phyloP scores from a whole-genome alignment of 2,113 vertebrate genomes.

The Sterna hirundo region DNA sequence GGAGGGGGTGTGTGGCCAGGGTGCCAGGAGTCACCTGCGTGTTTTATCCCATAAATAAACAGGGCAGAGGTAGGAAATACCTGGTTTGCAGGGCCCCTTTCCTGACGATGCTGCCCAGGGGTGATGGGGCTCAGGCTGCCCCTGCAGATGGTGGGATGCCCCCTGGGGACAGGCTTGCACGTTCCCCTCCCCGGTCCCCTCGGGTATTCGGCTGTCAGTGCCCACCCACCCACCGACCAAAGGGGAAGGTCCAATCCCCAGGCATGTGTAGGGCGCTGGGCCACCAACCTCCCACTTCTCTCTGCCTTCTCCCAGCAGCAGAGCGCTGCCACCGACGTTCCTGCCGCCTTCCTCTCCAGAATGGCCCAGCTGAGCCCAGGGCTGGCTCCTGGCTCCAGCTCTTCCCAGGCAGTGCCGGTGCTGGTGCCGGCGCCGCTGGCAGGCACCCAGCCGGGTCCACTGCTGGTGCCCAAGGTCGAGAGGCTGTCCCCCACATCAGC shows the following conservation, averaged over 20 bases:
- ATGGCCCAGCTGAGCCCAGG: constrained; percentile 2
- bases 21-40: not conserved
- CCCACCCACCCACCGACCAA: rapidly evolving
- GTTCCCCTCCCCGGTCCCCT: rapidly evolving
- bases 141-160: not conserved
- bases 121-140: not conserved
- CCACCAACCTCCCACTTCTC: not conserved
- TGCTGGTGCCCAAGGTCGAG: constrained; percentile 86
- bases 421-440: not conserved
- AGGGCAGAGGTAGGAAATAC: not conserved
- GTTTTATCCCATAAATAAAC: not conserved
- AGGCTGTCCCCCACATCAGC: constrained; percentile 82
- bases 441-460: not conserved
- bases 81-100: rapidly evolving
- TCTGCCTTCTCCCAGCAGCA: constrained; percentile 57
- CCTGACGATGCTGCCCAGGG: not conserved
- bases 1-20: not conserved
- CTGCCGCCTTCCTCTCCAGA: constrained; percentile 49
- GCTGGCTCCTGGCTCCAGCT: constrained; percentile 31
- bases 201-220: not conserved
- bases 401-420: constrained; percentile 6
- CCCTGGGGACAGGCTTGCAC: too few relatives aligned
- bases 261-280: rapidly evolving
- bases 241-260: not conserved
- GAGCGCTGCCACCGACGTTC: not conserved